Evolutionary conservation across 2,113 vertebrate genomes (phyloP), one percentile per base, ranked within the genome.

Genomic region (Centrocercus urophasianus): DNA sequence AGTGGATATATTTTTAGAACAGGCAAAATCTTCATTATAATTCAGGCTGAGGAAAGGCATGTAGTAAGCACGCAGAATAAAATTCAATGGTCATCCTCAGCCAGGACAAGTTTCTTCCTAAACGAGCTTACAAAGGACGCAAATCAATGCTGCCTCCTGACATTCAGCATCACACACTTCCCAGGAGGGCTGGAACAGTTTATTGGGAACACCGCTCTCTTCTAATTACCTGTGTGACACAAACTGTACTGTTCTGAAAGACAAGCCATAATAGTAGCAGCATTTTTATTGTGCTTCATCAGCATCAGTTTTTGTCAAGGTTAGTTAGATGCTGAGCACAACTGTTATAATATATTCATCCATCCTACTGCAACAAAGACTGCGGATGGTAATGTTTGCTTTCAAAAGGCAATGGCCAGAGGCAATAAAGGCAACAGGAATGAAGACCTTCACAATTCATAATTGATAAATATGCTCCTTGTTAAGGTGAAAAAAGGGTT

Each of bases 1-100:
- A 64, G 66, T 40, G 57, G 50, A 73, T 80, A 30, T 64, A 83
- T 93, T 97, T 97, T 95, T 95, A 94, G 96, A 95, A 63, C 83
- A 77, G 42, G 65, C 30, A 11, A 81, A 94, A 67, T 16, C 72
- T 73, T 93, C 90, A 36, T 87, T 77, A 42, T 60, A n/a, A 76
- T 87, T 74, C 83, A 76, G 72, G 86, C 54, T 86, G 65, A 78
- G 34, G 56, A 48, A 65, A 73, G 40, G 80, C 82, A 52, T 3
- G 3, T 3, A 63, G 88, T 43, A 76, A 77, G 76, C 54, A 69
- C 10, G 21, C 42, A 52, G 50, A 15, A 56, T 30, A 80, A 87
- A 93, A 95, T 7, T 20, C 47, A 93, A 54, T 16, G 69, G 42
- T n/a, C 89, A 78, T 90, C 88, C 84, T 67, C 56, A 1, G 56